Conservation (phyloP, 2,888 invertebrate species). For the Ctena decussata region DNA sequence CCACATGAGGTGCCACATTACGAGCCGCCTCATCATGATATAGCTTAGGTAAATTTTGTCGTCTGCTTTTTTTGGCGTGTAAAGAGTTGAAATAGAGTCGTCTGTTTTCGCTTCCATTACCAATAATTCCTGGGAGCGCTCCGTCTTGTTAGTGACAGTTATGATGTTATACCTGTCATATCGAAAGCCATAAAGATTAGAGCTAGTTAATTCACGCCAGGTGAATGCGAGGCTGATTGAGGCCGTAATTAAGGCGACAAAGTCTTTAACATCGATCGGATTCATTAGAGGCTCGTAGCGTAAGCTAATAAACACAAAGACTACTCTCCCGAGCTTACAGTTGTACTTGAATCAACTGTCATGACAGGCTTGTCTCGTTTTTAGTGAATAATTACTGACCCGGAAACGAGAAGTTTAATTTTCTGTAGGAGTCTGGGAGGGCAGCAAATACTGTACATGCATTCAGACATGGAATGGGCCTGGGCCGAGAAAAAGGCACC, state of each 20-base stretch:
- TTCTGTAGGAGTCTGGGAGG: too few species aligned
- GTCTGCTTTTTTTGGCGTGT: too few species aligned
- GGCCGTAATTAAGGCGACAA: conserved; percentile 1
- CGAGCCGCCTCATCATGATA: too few species aligned
- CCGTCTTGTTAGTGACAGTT: not conserved
- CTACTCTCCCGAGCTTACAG: not conserved
- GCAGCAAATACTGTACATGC: too few species aligned
- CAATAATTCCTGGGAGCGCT: not conserved
- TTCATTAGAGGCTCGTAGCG: not conserved
- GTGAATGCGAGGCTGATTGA: not conserved
- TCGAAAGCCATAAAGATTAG: not conserved
- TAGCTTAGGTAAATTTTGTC: too few species aligned
- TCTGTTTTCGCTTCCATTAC: too few species aligned
- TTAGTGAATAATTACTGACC: not conserved
- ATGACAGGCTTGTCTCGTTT: not conserved
- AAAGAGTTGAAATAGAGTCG: too few species aligned
- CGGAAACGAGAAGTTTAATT: not conserved
- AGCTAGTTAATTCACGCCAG: not conserved
- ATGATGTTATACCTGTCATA: not conserved
- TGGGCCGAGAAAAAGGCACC: too few species aligned
- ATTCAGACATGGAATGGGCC: too few species aligned
- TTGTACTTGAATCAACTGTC: not conserved
- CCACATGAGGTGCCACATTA: too few species aligned
- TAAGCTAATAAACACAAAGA: not conserved
- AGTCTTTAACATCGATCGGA: not conserved